A percentile compares a stretch with the other conserved stretches of the same genome.
phyloP scores from a whole-genome alignment of 2,113 vertebrate species.

The Pelecanus crispus region DNA sequence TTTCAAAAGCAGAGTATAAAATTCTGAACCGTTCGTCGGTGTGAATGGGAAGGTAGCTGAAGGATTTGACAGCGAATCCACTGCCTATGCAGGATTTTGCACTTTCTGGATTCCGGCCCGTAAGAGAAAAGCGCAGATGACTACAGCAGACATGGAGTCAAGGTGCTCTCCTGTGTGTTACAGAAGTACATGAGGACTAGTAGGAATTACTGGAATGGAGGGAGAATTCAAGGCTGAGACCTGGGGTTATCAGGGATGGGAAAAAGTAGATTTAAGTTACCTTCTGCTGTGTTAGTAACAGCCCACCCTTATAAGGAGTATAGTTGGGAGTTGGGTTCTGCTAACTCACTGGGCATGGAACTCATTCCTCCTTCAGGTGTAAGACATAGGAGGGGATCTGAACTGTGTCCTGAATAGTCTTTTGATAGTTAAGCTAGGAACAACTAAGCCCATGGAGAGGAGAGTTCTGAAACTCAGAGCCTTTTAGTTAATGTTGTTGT shows the following conservation, averaged over 20 bases:
- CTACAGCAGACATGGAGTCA: neutral
- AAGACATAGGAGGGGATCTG: neutral
- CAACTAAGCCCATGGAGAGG: neutral
- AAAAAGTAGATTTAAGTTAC: neutral
- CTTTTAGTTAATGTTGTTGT: neutral
- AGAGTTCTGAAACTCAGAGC: neutral
- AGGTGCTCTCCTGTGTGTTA: neutral
- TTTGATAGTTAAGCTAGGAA: neutral
- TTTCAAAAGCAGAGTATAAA: neutral
- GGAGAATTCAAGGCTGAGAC: neutral
- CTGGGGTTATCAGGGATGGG: neutral
- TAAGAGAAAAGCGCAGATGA: neutral
- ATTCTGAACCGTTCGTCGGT: neutral
- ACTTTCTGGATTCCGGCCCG: rapidly evolving
- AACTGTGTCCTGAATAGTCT: neutral
- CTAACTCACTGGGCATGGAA: neutral
- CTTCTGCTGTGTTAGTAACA: neutral
- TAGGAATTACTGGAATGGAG: neutral
- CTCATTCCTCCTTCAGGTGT: neutral
- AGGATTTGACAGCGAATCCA: neutral
- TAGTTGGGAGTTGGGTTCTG: neutral
- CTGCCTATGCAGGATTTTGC: neutral
- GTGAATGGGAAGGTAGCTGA: neutral
- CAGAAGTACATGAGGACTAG: neutral
- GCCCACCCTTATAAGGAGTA: neutral